Percentiles rank a stretch among this genome's conserved stretches.
Conservation (phyloP, 2,113 vertebrate species). For the Suncus etruscus region DNA sequence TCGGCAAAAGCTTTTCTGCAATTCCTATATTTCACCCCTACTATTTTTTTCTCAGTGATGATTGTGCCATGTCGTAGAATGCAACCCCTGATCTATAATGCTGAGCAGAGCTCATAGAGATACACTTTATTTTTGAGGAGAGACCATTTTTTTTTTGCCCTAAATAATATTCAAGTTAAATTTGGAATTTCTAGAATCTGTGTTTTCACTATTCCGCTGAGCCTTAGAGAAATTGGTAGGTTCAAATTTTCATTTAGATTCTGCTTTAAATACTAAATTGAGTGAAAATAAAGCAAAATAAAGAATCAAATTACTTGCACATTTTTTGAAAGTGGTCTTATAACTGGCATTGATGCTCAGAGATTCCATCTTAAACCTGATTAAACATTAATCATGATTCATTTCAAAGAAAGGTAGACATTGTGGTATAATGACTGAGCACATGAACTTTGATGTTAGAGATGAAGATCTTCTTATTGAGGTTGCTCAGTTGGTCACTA, state of each 20-base stretch:
- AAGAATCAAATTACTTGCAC: background rate
- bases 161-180: background rate
- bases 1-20: background rate
- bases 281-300: constrained; percentile 13
- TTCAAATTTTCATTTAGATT: constrained; percentile 38
- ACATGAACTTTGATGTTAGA: background rate
- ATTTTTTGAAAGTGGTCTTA: background rate
- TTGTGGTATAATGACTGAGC: background rate
- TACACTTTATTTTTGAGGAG: background rate
- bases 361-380: background rate
- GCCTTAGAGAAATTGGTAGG: background rate
- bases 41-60: constrained; percentile 7
- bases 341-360: background rate
- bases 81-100: background rate
- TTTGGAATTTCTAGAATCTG: background rate
- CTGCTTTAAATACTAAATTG: constrained; percentile 11
- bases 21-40: background rate
- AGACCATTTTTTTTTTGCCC: background rate
- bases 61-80: constrained; percentile 31
- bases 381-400: constrained; percentile 36
- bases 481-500: background rate
- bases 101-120: background rate
- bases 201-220: background rate
- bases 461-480: background rate
- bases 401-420: background rate